Base-by-base conservation (phyloP, 53 echinoderm and acorn worm species). In the Holothuria scabra region DNA sequence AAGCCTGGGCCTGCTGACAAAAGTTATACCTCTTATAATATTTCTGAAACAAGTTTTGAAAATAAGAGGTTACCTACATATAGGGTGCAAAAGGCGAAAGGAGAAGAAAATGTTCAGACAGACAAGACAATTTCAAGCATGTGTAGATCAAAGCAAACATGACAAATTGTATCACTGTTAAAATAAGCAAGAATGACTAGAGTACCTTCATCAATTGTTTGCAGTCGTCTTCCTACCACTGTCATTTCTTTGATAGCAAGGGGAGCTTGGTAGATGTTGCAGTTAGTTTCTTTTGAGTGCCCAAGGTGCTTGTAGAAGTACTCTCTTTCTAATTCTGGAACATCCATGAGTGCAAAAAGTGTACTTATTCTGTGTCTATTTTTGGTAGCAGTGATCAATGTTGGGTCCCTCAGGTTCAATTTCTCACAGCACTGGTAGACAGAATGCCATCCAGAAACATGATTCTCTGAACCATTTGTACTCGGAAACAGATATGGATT, bases 281-380 rank as follows among this genome's bases (percentile, higher is more conserved):
- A 12, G 60, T 91, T 93, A 13, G 88, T 91, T 28, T 91, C 86
- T 67, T 86, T 89, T 16, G 88, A 84, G 44, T 93, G 93, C 21
- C 91, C 89, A 7, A 93, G 72, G 69, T 93, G 93, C 81, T 91
- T 91, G 65, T 87, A 93, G 4, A 91, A 83, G 80, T 56, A 87
- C 14, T 60, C 60, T 76, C 83, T 81, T 34, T 93, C 90, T 21
- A 48, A 16, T 33, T 87, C 84, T 46, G 92, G 86, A 0, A 93
- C 76, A 68, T 93, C 90, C 80, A 85, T 85, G 9, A 90, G 67
- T 21, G 93, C 90, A 58, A 93, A 93, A 33, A 84, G 24, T 12
- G 85, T 85, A 49, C 86, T 86, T 3, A 88, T 37, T 41, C 88
- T 62, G 56, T 92, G 92, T 41, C 92, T 49, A 55, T 89, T 92